Conservation (phyloP, 2,797 vertebrate genomes). For the Paramormyrops hopkinsi region DNA sequence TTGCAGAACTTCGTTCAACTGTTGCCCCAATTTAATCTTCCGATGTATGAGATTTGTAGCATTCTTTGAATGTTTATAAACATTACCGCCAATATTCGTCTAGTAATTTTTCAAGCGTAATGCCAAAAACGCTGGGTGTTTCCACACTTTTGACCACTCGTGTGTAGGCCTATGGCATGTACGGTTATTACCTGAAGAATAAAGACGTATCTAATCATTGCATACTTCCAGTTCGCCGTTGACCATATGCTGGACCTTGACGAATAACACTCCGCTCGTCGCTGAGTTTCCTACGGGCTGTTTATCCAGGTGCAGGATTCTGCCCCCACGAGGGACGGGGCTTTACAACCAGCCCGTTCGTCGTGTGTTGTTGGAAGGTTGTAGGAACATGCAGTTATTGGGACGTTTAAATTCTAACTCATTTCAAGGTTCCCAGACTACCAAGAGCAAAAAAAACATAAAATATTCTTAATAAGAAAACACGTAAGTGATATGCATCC, state of each 20-base stretch:
- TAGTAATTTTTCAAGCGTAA: not conserved
- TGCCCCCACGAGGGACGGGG: not conserved
- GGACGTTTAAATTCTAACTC: not conserved
- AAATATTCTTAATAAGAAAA: not conserved
- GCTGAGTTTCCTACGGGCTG: not conserved
- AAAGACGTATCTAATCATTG: not conserved
- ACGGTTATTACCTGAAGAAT: not conserved
- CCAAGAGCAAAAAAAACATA: not conserved
- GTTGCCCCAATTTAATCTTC: not conserved
- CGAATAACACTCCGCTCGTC: not conserved
- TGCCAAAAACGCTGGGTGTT: not conserved
- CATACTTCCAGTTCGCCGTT: not conserved
- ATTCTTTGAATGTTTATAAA: not conserved
- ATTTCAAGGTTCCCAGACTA: not conserved
- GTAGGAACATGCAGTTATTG: not conserved
- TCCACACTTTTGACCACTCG: not conserved
- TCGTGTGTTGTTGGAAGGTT: not conserved
- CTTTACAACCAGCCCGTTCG: not conserved
- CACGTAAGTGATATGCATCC: not conserved
- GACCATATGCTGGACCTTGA: not conserved
- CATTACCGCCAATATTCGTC: not conserved
- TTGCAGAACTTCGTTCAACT: not conserved
- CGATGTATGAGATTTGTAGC: not conserved
- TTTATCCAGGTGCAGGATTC: not conserved
- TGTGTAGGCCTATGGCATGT: not conserved